Evolutionary conservation across 1,140 invertebrate species (phyloP).

Genomic region (Dinoponera quadriceps): DNA sequence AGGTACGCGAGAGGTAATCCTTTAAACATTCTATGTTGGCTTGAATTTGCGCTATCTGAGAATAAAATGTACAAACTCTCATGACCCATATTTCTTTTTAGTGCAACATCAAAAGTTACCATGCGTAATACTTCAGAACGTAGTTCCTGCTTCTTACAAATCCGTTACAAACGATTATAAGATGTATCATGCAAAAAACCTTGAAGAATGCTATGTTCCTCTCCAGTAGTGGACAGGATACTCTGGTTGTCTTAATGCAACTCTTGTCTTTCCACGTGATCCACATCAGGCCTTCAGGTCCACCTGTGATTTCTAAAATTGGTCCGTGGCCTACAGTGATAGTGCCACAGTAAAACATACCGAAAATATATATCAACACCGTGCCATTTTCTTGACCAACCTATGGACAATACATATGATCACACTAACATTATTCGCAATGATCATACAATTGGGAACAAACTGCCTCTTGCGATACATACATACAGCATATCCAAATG

Average conservation of each 20-base stretch:
- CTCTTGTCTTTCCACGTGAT: conserved; percentile 75
- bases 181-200: conserved; percentile 61
- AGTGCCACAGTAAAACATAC: conserved; percentile 92
- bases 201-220: conserved; percentile 81
- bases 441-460: not conserved
- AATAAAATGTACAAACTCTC: conserved; percentile 30
- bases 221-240: conserved; percentile 80
- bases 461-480: conserved; percentile 65
- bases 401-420: conserved; percentile 87
- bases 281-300: conserved; percentile 80
- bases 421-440: conserved; percentile 25
- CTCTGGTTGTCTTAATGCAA: conserved; percentile 75
- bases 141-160: not conserved
- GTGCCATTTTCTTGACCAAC: conserved; percentile 91
- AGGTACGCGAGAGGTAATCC: conserved; percentile 91
- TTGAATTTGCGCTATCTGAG: conserved; percentile 82
- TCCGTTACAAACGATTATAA: conserved; percentile 3
- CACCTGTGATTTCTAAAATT: conserved; percentile 80
- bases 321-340: conserved; percentile 87
- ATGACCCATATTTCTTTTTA: not conserved
- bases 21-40: conserved; percentile 83
- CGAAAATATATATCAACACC: conserved; percentile 93
- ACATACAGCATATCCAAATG: conserved; percentile 83
- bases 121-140: not conserved
- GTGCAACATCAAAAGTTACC: not conserved